These are phyloP conservation scores for Glyptemys insculpta DNA, from an alignment of 2,797 vertebrate species.

Conservation along the genomic window DNA sequence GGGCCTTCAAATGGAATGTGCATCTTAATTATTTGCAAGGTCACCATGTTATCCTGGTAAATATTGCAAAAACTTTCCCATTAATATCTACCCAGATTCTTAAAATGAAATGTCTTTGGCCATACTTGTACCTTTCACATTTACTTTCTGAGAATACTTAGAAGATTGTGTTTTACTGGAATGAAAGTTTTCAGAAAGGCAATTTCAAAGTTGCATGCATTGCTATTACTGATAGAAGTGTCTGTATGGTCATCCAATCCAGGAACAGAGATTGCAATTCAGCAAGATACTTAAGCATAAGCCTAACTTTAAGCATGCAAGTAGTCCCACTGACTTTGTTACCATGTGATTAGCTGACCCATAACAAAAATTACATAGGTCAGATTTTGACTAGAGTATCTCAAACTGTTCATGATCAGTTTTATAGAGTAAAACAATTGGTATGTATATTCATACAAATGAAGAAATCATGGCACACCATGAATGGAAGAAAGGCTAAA, in stretches of 20 bases:
- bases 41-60: background rate
- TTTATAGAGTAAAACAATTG: background rate
- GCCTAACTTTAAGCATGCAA: background rate
- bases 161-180: background rate
- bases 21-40: background rate
- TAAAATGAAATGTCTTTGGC: background rate
- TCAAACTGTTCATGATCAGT: rapidly evolving
- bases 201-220: background rate
- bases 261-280: background rate
- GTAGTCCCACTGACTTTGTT: background rate
- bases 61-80: background rate
- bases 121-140: background rate
- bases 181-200: background rate
- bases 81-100: background rate
- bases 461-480: background rate
- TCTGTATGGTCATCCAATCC: background rate
- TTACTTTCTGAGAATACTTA: background rate
- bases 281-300: rapidly evolving
- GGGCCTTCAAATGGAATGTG: background rate
- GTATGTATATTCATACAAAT: background rate
- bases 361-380: background rate
- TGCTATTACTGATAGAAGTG: background rate
- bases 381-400: background rate
- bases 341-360: background rate
- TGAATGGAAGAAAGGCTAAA: background rate